Percentiles rank a stretch among this genome's conserved stretches.
phyloP scores from a whole-genome alignment of 2,888 invertebrate species.

The Mesopsocus fuscifrons region DNA sequence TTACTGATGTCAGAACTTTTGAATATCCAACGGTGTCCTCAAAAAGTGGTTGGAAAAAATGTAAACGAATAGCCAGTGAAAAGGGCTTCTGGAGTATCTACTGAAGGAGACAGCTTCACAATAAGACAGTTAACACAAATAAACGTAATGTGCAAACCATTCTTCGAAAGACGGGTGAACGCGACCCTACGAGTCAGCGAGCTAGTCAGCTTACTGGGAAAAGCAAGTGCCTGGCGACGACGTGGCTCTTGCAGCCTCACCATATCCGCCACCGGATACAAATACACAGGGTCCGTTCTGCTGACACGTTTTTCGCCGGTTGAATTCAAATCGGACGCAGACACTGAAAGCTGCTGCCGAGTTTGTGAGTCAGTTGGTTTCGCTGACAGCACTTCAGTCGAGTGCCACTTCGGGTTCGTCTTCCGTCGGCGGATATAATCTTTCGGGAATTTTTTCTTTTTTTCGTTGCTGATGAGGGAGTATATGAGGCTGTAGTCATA shows the following conservation, averaged over 20 bases:
- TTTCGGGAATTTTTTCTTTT: slow-evolving; percentile 4
- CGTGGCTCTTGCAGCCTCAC: not conserved
- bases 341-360: not conserved
- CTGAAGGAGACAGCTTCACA: no score
- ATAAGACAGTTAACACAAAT: no score
- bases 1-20: no score
- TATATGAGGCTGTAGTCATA: slow-evolving; percentile 10
- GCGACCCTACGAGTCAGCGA: no score
- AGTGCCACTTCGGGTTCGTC: slow-evolving; percentile 4
- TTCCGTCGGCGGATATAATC: slow-evolving; percentile 2
- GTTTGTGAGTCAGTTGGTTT: no score
- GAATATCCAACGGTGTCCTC: no score
- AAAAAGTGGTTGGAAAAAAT: no score
- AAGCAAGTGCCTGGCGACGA: not conserved
- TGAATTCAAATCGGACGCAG: not conserved
- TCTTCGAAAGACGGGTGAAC: no score
- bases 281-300: not conserved
- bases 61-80: no score
- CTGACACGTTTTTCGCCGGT: not conserved
- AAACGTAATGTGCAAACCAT: no score
- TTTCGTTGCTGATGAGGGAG: slow-evolving; percentile 10
- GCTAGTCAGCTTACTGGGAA: not conserved
- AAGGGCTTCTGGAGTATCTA: no score
- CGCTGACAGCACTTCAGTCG: slow-evolving; percentile 1
- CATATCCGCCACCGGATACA: not conserved